Evolutionary conservation across 2,797 vertebrate species (phyloP), one percentile per base, ranked within the genome.

Genomic region (Thalassophryne amazonica): DNA sequence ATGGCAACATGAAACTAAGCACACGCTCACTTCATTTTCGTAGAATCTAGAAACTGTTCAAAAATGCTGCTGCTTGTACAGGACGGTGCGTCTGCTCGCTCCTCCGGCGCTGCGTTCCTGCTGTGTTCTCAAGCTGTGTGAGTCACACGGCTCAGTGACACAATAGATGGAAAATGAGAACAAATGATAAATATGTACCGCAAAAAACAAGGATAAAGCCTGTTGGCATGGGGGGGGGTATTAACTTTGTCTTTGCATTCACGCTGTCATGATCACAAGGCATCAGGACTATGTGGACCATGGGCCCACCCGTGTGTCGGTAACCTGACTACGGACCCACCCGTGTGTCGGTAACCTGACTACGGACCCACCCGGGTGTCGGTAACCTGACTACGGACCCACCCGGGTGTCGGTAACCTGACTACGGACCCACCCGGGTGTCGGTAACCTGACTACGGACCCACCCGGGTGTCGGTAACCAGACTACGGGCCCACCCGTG

Each of bases 321-420:
- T 3, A 16, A 9, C 15, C 30, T 24, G 14, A 9, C 20, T 4
- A 11, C n/a, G 17, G 2, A 21, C 1, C 6, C 91, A 98, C 97
- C 95, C 96, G 99, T 86, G 96, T 98, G 85, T 98, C 92, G 0
- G 94, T 96, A 88, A 98, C 94, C 87, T 95, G n/a, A n/a, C n/a
- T n/a, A n/a, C n/a, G n/a, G n/a, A n/a, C n/a, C n/a, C n/a, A n/a
- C n/a, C n/a, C n/a, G n/a, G n/a, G 14, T 8, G 6, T 24, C 9
- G 8, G 31, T 3, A 16, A 9, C 15, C 30, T 24, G 14, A 9
- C 20, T 4, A 11, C n/a, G 17, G 2, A 21, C 1, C 6, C 91
- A 98, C 97, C 95, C 96, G 99, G 86, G 96, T 98, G 85, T 98
- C 92, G 0, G 94, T 96, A 88, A 98, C 94, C 87, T 95, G n/a